A percentile compares a stretch with the other conserved stretches of the same genome.
Evolutionary conservation across 2,797 vertebrate species (phyloP).

Genomic region (Hypotaenidia okinawae): DNA sequence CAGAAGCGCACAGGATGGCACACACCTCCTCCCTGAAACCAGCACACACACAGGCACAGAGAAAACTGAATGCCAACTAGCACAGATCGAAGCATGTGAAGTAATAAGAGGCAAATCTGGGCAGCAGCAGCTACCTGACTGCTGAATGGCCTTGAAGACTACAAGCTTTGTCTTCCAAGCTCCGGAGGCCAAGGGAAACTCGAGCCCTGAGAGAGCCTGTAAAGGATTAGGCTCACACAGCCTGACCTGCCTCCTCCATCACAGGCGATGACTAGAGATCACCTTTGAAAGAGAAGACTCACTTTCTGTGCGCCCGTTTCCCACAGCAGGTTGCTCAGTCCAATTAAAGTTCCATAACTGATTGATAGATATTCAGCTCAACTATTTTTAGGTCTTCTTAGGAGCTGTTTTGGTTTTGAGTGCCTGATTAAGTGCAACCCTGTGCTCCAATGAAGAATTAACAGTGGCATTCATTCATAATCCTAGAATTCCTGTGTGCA

Average conservation of each 20-base stretch:
- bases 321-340: constrained; percentile 42
- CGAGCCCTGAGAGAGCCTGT: not conserved
- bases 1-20: not conserved
- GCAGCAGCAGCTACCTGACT: not conserved
- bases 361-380: constrained; percentile 35
- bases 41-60: not conserved
- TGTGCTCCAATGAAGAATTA: constrained; percentile 59
- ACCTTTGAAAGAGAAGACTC: not conserved
- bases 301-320: not conserved
- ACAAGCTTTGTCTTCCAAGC: constrained; percentile 23
- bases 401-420: constrained; percentile 36
- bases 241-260: not conserved
- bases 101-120: not conserved
- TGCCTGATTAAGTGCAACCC: constrained; percentile 48
- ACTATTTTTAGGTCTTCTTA: constrained; percentile 44
- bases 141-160: not conserved
- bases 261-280: not conserved
- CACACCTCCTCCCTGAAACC: not conserved
- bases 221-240: constrained; percentile 16
- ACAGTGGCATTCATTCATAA: constrained; percentile 25
- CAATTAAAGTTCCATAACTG: constrained; percentile 54
- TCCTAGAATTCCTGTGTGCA: constrained; percentile 65
- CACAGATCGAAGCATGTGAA: not conserved
- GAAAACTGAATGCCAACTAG: not conserved
- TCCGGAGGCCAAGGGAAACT: not conserved